A percentile compares a stretch with the other conserved stretches of the same genome.
phyloP scores from a whole-genome alignment of 2,797 vertebrate species.

The Myotis planiceps region DNA sequence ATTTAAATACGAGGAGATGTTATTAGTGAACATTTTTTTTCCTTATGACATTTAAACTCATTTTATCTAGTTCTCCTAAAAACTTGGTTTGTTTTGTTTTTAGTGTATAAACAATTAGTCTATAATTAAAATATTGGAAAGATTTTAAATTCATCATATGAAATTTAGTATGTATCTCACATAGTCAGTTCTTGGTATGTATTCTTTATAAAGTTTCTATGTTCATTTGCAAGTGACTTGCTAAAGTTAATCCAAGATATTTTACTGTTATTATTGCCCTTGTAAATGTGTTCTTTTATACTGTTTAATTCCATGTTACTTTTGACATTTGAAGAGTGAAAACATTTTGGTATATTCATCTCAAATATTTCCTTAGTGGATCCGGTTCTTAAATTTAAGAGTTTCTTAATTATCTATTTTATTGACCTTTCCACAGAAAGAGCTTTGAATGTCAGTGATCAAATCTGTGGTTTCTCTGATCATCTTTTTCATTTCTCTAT shows the following conservation, averaged over 20 bases:
- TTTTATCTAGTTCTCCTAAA: background rate
- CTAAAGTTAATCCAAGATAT: background rate
- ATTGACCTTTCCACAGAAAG: background rate
- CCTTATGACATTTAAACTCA: background rate
- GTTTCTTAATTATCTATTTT: background rate
- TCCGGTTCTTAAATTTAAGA: background rate
- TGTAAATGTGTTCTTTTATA: background rate
- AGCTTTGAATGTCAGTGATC: background rate
- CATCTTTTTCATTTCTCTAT: background rate
- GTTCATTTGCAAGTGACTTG: background rate
- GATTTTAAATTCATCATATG: background rate
- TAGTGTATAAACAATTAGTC: background rate
- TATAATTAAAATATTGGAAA: background rate
- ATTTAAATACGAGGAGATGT: background rate
- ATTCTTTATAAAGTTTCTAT: background rate
- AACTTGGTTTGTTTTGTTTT: background rate
- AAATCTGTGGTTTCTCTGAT: background rate
- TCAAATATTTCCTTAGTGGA: background rate
- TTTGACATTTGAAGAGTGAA: background rate
- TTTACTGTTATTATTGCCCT: background rate
- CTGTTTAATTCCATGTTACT: background rate
- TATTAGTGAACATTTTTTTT: background rate
- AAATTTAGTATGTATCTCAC: background rate
- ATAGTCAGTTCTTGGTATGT: background rate
- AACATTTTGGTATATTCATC: background rate